These are phyloP conservation scores for Isichthys henryi DNA, from an alignment of 2,113 vertebrate species.

Conservation along the genomic window DNA sequence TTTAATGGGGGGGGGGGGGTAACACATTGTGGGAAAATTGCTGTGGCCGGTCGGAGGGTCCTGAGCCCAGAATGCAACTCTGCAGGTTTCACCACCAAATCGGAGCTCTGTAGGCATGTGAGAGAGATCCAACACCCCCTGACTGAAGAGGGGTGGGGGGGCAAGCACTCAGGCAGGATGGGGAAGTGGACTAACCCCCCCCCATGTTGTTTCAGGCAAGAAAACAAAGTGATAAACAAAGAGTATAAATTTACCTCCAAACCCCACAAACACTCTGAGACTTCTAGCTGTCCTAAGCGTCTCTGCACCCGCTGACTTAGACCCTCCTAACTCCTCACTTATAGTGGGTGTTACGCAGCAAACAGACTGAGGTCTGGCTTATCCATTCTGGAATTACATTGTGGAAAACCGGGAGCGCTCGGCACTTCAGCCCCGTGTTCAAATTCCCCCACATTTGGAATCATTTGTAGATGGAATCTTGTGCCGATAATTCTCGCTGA, in stretches of 20 bases:
- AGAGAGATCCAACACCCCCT: neutral
- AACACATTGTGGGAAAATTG: conserved; percentile 23
- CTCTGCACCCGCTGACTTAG: neutral
- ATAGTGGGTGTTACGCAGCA: neutral
- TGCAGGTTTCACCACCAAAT: conserved; percentile 36
- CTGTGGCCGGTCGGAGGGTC: neutral
- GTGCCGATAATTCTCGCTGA: conserved; percentile 9
- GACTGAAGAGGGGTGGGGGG: neutral
- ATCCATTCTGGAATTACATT: conserved; percentile 11
- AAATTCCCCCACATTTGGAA: conserved; percentile 6
- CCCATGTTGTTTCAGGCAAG: neutral
- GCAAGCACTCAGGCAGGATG: neutral
- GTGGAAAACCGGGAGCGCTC: conserved; percentile 4
- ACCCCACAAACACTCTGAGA: neutral
- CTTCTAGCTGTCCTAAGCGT: neutral
- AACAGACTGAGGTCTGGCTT: conserved; percentile 3
- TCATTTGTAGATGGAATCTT: conserved; percentile 18
- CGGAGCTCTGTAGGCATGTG: neutral
- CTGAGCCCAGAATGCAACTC: neutral
- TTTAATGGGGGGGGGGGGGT: conserved; percentile 25
- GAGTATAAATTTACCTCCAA: neutral
- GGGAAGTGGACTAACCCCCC: neutral
- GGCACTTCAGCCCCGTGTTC: conserved; percentile 13
- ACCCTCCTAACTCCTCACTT: neutral
- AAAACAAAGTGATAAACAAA: neutral